Conservation (phyloP, 2,797 vertebrate species). For the Tokudaia muenninki region DNA sequence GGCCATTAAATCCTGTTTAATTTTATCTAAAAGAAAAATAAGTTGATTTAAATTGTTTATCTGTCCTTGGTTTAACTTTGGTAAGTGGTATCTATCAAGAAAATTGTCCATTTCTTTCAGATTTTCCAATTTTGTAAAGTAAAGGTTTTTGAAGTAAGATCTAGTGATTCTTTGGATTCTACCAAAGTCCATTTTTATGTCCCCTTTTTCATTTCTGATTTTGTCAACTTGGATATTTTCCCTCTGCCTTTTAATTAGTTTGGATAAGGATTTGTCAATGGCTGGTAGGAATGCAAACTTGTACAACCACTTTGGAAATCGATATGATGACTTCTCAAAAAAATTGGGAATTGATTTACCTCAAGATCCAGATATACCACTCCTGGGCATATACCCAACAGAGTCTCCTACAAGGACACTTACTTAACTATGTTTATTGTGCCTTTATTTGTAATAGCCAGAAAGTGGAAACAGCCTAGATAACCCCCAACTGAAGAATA, state of each 20-base stretch:
- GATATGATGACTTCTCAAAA: neutral
- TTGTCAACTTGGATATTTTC: neutral
- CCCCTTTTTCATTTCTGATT: neutral
- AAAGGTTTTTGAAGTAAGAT: neutral
- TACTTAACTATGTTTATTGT: neutral
- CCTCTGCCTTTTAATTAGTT: neutral
- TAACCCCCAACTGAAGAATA: neutral
- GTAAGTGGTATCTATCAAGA: neutral
- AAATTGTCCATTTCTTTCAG: neutral
- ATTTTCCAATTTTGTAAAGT: neutral
- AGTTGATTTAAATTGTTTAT: neutral
- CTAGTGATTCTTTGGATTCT: neutral
- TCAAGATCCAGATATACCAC: neutral
- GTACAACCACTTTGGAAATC: neutral
- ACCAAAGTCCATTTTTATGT: neutral
- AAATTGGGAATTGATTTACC: neutral
- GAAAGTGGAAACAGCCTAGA: neutral
- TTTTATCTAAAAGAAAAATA: slow-evolving; percentile 15
- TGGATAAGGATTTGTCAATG: neutral
- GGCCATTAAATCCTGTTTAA: neutral
- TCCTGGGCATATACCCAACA: neutral
- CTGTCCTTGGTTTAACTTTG: neutral
- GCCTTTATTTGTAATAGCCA: neutral
- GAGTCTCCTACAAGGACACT: neutral
- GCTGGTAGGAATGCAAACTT: neutral